Base-by-base conservation (phyloP, 2,113 vertebrate species). In the Sebastes schlegelii region DNA sequence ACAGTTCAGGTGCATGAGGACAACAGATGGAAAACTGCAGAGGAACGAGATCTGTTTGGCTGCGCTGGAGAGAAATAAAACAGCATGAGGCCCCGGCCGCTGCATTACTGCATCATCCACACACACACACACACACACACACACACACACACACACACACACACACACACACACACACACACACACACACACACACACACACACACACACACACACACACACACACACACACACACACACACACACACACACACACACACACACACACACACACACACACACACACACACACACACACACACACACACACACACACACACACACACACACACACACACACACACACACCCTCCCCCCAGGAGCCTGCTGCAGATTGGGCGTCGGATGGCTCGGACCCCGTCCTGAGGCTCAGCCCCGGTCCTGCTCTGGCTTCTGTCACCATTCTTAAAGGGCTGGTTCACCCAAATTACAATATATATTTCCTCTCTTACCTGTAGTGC, bases 21-120 rank as follows among this genome's bases (percentile, higher is more conserved):
- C 11, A 87, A 83, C 92, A 92, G 83, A 89, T 90, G 92, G 89
- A 80, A 86, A 82, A 85, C 71, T 79, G 82, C 73, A 57, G 48
- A 64, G 69, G 81, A 80, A 74, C n/a, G 77, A 88, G 86, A 84
- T 77, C 66, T 77, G 42, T 88, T 86, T 91, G 92, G 92, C 89
- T 83, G 85, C 73, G 72, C 65, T 83, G 73, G 42, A 82, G 73
- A 85, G 64, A 46, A 70, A 68, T 89, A 83, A 86, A 87, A 88
- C 83, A 85, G 80, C 86, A 72, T 52, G 67, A 46, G 83, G 80
- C 43, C 52, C 48, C 5, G 3, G 58, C 34, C 62, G 64, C 54
- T 57, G 78, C 82, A 87, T 79, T 82, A 58, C 88, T 75, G 82
- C 82, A 82, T 73, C 82, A 58, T 63, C 40, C 64, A 66, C 73